Percentiles rank a stretch among this genome's conserved stretches.
Conservation (phyloP, 1,140 invertebrate species). For the Varroa destructor region DNA sequence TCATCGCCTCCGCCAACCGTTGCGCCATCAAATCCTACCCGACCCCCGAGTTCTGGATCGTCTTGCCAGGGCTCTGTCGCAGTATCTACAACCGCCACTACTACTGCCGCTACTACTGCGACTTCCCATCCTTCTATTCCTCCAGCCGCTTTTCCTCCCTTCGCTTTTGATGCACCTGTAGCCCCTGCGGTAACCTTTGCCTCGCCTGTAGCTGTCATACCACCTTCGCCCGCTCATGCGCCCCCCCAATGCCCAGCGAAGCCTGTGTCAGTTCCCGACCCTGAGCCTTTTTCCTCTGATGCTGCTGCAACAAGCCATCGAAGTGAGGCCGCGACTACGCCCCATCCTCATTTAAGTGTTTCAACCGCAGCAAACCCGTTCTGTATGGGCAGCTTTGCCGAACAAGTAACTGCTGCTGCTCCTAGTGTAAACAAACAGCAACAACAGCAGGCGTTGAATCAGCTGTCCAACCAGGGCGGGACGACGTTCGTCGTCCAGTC, state of each 20-base stretch:
- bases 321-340: no score
- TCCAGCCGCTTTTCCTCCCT: conserved; percentile 2
- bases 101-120: no score
- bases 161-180: conserved; percentile 18
- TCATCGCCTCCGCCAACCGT: conserved; percentile 3
- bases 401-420: neutral
- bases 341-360: neutral
- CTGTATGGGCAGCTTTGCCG: conserved; percentile 22
- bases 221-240: neutral
- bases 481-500: no score
- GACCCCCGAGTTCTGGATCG: neutral
- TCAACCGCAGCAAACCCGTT: conserved; percentile 26
- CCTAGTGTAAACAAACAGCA: neutral
- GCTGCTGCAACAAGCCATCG: no score
- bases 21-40: neutral
- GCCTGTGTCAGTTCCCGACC: no score
- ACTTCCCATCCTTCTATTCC: no score
- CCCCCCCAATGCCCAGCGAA: no score
- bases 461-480: no score
- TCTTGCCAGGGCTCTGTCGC: no score
- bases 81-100: no score
- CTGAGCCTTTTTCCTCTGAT: no score
- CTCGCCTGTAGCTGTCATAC: conserved; percentile 1
- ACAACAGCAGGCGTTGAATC: no score
- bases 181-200: conserved; percentile 20